Base-by-base conservation (phyloP, 2,888 invertebrate species). In the Resseliella maxima region DNA sequence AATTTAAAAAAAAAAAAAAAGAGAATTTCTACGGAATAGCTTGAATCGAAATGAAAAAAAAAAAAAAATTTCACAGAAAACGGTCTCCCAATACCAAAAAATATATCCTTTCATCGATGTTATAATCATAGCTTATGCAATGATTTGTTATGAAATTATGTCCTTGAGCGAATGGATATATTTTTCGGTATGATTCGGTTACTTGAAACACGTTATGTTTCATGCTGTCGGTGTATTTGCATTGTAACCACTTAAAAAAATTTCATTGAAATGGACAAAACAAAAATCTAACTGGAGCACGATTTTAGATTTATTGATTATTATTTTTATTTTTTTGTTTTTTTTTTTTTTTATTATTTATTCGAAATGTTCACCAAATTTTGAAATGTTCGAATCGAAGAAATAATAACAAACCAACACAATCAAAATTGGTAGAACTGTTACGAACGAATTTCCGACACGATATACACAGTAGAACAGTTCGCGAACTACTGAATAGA, bases 401-500 rank as follows among this genome's bases (percentile, higher is more conserved):
- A 31, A 12, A 31, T n/a, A 72, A 72, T 2, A 72, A 72, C 72
- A 72, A 35, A 72, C 72, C 72, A 72, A n/a, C 72, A 72, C 72
- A 72, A 31, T 72, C n/a, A 5, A 72, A 72, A n/a, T n/a, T n/a
- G n/a, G n/a, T n/a, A 31, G 31, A 72, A 72, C 72, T 72, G 72
- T 72, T 72, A 86, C 86, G 36, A 46, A 54, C 54, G 38, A 46
- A 24, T 38, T 54, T 36, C 59, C 54, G 36, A 64, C 86, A 64
- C 86, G 64, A 64, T 46, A 86, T 54, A 86, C 86, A 86, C 59
- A 59, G 86, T 86, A 86, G 86, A 86, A 86, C 64, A 86, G 86
- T 86, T 86, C 86, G 86, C 86, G 86, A 72, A 86, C 86, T 64
- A 86, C 86, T 86, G 45, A 46, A 85, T 46, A 45, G 45, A 83